Base-by-base conservation (phyloP, 2,797 vertebrate genomes). In the Cichlasoma orientale region DNA sequence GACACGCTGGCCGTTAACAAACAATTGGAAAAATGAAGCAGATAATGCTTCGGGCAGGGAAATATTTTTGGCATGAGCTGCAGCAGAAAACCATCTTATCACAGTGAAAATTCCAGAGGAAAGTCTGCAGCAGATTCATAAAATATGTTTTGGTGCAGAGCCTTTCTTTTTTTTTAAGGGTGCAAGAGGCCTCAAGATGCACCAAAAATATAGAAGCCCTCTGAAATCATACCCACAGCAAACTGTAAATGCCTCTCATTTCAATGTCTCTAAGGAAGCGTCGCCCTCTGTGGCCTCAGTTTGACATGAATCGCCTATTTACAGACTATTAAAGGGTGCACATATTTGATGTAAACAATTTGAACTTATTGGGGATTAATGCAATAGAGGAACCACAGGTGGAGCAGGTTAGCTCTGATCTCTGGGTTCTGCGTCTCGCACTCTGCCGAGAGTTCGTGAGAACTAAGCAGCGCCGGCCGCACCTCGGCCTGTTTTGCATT, bases 401-500 rank as follows among this genome's bases (percentile, higher is more conserved):
- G 7, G 75, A 75, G 84, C 73, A 52, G 87, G 72, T 81, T 56
- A 25, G 27, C 78, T 78, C 80, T 85, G 89, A 88, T 89, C 84
- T 89, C 84, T 31, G 70, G 68, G 74, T 38, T 80, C 56, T 78
- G 72, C 21, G 41, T 11, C 38, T 53, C 33, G 33, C 56, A 27
- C 75, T 83, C 75, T 81, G 82, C 75, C 21, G 77, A 74, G 79
- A 63, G 80, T 93, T 88, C 82, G 89, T 95, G 93, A 91, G 94
- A 94, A 93, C 72, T 86, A 66, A 66, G 74, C 81, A 56, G 80
- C 56, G 38, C 81, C 66, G 79, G 71, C 78, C 89, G 78, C 83
- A 77, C 75, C 84, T 50, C 33, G 82, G 92, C 90, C 94, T 96
- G 95, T 89, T 96, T 92, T 89, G 81, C 89, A 95, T 95, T 95